Base-by-base conservation (phyloP, 2,113 vertebrate species). In the Azemiops feae region DNA sequence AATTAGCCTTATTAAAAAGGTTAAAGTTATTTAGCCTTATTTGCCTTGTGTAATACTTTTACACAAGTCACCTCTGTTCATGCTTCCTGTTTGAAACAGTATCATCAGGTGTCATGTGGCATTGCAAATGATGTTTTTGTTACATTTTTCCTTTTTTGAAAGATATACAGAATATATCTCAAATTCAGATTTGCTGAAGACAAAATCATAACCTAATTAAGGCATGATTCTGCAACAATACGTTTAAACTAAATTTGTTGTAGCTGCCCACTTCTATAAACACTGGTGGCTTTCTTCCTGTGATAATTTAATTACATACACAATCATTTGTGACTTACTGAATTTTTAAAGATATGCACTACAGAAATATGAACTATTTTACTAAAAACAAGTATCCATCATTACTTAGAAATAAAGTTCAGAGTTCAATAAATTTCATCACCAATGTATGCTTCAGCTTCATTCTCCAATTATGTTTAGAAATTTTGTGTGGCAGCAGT, bases 381-480 rank as follows among this genome's bases (percentile, higher is more conserved):
- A 97, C 96, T 96, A 93, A 98, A 97, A 97, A 96, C 96, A 96
- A 98, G 97, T 12, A 92, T 14, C 34, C n/a, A 89, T 43, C 5
- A 14, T 87, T 34, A 47, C 34, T 57, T 47, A 23, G 39, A 89
- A 50, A 12, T 57, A 60, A 87, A 57, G 10, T 3, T 9, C 55
- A 87, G 55, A 92, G 27, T 87, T 64, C 55, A 52, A 20, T 52
- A n/a, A 3, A 12, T 87, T 92, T n/a, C 20, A 87, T 86, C 7
- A 30, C 55, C 14, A 18, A 4, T 91, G 64, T 57, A 54, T 89
- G 92, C 11, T 55, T n/a, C 50, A 88, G 11, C 47, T 97, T 96
- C 96, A 96, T 94, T 96, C 47, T 93, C 90, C 93, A 85, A 94
- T 94, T 93, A 93, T 85, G 90, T 94, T 97, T 91, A 53, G 91